phyloP scores from a whole-genome alignment of 2,797 vertebrate genomes.

The Heteromormyrus szaboi region DNA sequence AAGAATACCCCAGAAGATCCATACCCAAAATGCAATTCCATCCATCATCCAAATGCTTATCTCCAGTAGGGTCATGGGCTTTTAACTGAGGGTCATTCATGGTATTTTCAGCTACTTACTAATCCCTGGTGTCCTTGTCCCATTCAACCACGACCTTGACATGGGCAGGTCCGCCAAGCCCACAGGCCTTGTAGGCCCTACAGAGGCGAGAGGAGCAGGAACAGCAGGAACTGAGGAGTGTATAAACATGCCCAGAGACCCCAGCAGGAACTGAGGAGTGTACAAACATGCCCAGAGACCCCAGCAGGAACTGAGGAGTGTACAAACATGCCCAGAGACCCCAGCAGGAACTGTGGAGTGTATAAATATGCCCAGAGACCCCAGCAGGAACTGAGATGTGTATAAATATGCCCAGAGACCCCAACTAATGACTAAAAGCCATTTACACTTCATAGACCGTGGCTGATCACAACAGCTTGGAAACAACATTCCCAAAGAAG shows the following conservation, averaged over 20 bases:
- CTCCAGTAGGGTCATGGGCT: neutral
- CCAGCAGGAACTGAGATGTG: too few relatives aligned
- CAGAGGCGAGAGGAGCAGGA: constrained; percentile 25
- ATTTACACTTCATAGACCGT: neutral
- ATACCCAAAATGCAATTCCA: neutral
- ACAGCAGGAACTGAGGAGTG: neutral
- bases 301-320: neutral
- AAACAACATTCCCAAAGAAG: neutral
- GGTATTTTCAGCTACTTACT: constrained; percentile 66
- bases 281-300: neutral
- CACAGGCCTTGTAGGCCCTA: constrained; percentile 92
- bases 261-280: neutral
- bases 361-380: neutral
- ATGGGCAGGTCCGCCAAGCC: constrained; percentile 86
- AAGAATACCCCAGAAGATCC: neutral
- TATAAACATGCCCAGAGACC: neutral
- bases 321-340: neutral
- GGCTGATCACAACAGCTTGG: neutral
- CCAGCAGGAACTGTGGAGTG: too few relatives aligned
- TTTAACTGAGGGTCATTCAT: neutral
- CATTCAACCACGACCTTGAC: constrained; percentile 97
- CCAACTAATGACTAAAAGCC: neutral
- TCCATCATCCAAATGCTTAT: neutral
- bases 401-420: neutral
- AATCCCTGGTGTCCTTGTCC: constrained; percentile 98